phyloP scores from a whole-genome alignment of 2,888 invertebrate species.

The Leucania comma region DNA sequence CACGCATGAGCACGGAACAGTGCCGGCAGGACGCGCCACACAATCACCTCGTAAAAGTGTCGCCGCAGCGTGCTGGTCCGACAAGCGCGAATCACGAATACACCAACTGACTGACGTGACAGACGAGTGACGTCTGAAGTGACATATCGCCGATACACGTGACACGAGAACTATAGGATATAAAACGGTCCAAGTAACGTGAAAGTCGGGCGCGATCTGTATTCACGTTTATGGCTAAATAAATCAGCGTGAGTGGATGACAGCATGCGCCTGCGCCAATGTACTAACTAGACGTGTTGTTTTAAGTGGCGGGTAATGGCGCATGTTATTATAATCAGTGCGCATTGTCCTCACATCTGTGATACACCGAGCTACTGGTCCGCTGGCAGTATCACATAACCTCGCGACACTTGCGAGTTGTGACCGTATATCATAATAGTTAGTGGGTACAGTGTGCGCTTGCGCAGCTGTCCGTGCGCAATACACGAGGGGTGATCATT shows the following conservation, averaged over 20 bases:
- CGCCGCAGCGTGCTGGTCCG: background rate
- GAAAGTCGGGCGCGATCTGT: background rate
- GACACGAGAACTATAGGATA: constrained; percentile 2
- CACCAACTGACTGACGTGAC: background rate
- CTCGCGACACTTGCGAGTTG: constrained; percentile 23
- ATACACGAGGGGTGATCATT: constrained; percentile 12
- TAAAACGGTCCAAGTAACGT: constrained; percentile 16
- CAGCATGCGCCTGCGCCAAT: background rate
- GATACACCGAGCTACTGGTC: background rate
- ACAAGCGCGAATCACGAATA: constrained; percentile 1
- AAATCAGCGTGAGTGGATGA: background rate
- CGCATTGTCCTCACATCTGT: constrained; percentile 49
- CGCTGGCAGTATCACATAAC: constrained; percentile 13
- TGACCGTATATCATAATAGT: constrained; percentile 4
- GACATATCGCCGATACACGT: background rate
- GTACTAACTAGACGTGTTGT: background rate
- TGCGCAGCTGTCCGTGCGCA: constrained; percentile 25
- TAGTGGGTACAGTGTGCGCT: constrained; percentile 17
- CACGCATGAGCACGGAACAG: constrained; percentile 6
- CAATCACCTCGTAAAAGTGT: constrained; percentile 32
- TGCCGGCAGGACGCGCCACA: background rate
- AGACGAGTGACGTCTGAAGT: constrained; percentile 29
- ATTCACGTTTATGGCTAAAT: constrained; percentile 11
- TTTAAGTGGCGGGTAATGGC: background rate
- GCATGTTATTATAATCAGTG: background rate